Conservation (phyloP, 2,113 vertebrate genomes). For the Gambusia holbrooki region DNA sequence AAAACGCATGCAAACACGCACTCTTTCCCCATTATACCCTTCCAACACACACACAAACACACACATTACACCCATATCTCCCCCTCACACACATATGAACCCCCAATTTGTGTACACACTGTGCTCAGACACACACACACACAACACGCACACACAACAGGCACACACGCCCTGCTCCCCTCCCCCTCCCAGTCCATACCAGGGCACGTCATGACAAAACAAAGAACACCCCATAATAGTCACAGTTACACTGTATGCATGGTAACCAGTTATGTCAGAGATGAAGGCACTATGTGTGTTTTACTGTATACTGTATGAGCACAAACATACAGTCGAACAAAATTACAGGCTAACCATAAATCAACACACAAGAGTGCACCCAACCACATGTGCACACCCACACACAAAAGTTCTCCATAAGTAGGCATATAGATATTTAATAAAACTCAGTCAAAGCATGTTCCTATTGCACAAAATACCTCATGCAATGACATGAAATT, state of each 20-base stretch:
- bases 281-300: constrained; percentile 53
- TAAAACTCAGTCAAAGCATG: background rate
- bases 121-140: constrained; percentile 29
- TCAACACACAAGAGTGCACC: constrained; percentile 10
- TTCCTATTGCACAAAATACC: background rate
- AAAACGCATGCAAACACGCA: constrained; percentile 32
- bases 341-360: constrained; percentile 31
- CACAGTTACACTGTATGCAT: constrained; percentile 74
- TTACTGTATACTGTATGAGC: constrained; percentile 36
- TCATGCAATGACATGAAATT: background rate
- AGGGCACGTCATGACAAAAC: constrained; percentile 81
- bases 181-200: constrained; percentile 74
- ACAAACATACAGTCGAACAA: constrained; percentile 10
- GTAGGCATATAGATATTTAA: background rate
- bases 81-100: constrained; percentile 31
- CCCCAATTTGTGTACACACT: constrained; percentile 23
- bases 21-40: constrained; percentile 23
- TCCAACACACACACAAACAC: constrained; percentile 20
- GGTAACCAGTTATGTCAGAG: constrained; percentile 79
- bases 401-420: constrained; percentile 4
- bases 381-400: constrained; percentile 20
- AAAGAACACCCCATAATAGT: constrained; percentile 83
- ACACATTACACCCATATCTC: constrained; percentile 41
- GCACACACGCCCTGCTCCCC: constrained; percentile 52
- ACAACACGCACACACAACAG: constrained; percentile 8